Evolutionary conservation across 1,140 invertebrate genomes (phyloP), one percentile per base, ranked within the genome.

Genomic region (Teleogryllus occipitalis): DNA sequence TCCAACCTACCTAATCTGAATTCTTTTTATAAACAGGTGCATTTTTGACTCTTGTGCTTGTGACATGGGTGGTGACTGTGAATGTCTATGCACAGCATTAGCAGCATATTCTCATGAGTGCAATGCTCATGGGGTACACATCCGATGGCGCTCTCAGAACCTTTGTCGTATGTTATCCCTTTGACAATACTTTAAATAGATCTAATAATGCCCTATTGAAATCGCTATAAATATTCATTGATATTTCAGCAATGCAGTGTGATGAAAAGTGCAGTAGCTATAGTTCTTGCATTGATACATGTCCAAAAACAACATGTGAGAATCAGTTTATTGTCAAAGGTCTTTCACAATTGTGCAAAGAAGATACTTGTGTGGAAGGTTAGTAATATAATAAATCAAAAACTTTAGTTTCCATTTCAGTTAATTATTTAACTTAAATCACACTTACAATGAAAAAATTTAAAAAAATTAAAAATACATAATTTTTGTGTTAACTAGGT

Each of bases 11-110:
- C 27, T 39, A 39, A 39, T 39, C 27, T 39, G 27, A 39, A 39
- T 39, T 39, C 1, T 39, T 39, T 39, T 39, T 39, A 5, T 39
- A 39, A 39, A 39, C 77, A 88, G 92, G 74, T 96, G 95, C 85
- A 89, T 94, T 78, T 90, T 90, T 78, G 95, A 97, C 86, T 89
- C 93, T 0, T 97, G 95, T 86, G 94, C 92, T 46, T 98, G 96
- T 85, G 95, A 97, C 85, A 87, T 90, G 83, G 96, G 96, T 22
- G 96, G 92, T 0, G 96, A 97, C 85, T 98, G 96, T 84, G 92
- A 94, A 79, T 98, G 96, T 86, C 85, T 96, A 0, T 97, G 96
- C 85, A 95, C 95, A 1, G 93, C 95, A 0, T 87, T 97, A 18
- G 92, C 95, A 0, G 92, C 93, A 7, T 97, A 97, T 85, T 94